Evolutionary conservation across 2,113 vertebrate genomes (phyloP), one percentile per base, ranked within the genome.

Genomic region (Zosterops japonicus): DNA sequence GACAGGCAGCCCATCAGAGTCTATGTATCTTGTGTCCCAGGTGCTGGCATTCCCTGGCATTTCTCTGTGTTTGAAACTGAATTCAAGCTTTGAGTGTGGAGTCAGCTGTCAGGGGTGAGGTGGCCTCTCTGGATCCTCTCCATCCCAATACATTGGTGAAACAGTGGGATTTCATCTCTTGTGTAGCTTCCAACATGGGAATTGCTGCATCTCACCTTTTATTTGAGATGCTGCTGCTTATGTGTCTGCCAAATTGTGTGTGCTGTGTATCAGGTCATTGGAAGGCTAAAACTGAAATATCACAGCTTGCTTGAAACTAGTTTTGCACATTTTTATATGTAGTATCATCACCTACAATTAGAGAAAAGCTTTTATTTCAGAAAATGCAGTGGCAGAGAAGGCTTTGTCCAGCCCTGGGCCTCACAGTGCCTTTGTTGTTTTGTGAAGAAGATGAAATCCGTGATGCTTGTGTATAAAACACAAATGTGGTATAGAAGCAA

Each of bases 211-310:
- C 68, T 29, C 8, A 57, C 14, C 44, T 63, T 72, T 60, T 25
- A 12, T 50, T 41, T 12, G 3, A 76, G 72, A 25, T 83, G 57
- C 3, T 49, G 47, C 71, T 50, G 53, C 25, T 53, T 56, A 0
- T 12, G 4, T 52, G 27, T 17, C 68, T 63, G 33, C 21, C 5
- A 36, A 18, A 36, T 5, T 3, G 11, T 19, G 20, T 35, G 67
- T 33, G 22, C 52, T 42, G 50, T 1, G 0, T 56, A 22, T 12
- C 14, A 80, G 63, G 29, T 20, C 7, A 0, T 72, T 8, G 1
- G 41, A 71, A 59, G 53, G 22, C n/a, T 68, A 12, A 78, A 85
- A 55, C 1, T 15, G 55, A 47, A 60, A 23, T 20, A 23, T 6
- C 14, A 3, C 27, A 28, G 41, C 33, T 87, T 52, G 46, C 41